These are phyloP conservation scores for Nyctereutes procyonoides DNA, from an alignment of 2,113 vertebrate genomes.

Conservation along the genomic window DNA sequence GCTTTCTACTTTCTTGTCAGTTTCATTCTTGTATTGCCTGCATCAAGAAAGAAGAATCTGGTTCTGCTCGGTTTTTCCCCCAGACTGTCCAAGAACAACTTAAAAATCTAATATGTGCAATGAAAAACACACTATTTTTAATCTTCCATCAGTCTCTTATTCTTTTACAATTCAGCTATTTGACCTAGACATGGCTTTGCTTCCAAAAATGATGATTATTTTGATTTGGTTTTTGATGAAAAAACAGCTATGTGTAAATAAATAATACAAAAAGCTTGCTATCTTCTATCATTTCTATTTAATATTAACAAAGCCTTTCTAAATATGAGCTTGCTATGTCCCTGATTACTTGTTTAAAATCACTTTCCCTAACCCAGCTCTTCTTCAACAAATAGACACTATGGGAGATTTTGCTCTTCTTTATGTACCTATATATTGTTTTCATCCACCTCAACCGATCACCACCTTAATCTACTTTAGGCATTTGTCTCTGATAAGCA, in stretches of 20 bases:
- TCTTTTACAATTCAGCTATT: not conserved
- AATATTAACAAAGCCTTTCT: not conserved
- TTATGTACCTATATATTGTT: not conserved
- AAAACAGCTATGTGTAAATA: not conserved
- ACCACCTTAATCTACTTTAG: not conserved
- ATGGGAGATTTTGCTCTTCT: not conserved
- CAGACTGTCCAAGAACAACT: constrained; percentile 56
- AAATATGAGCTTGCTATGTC: not conserved
- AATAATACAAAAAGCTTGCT: not conserved
- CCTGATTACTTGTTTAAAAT: constrained; percentile 46
- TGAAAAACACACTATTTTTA: constrained; percentile 35
- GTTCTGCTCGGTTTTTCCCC: constrained; percentile 65
- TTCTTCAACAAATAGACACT: not conserved
- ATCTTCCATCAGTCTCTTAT: not conserved
- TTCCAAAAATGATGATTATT: not conserved
- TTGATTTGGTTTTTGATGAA: constrained; percentile 12
- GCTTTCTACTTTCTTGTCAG: constrained; percentile 48
- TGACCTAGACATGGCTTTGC: constrained; percentile 40
- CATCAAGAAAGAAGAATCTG: not conserved
- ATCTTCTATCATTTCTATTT: constrained; percentile 41
- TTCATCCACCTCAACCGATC: not conserved
- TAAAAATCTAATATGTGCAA: constrained; percentile 2
- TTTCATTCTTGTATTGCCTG: constrained; percentile 11
- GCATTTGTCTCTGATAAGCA: constrained; percentile 2
- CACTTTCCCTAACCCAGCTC: not conserved